Conservation (phyloP, 2,113 vertebrate genomes). For the Osmerus mordax region DNA sequence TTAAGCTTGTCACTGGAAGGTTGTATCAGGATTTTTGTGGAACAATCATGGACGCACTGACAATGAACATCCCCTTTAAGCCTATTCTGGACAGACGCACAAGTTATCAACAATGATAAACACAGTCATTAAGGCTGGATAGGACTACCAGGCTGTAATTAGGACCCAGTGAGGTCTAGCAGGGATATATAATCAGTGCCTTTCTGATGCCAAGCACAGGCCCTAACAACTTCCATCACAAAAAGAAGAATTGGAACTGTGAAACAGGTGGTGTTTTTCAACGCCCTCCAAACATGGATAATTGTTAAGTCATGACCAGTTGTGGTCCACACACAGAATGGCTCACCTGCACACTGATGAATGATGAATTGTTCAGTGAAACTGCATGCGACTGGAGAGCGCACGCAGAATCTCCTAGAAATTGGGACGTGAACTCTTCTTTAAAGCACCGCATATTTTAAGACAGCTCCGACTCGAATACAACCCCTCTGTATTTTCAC, state of each 20-base stretch:
- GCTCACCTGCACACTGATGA: background rate
- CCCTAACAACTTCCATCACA: slow-evolving; percentile 31
- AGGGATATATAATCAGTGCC: slow-evolving; percentile 61
- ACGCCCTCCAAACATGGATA: background rate
- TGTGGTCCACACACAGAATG: background rate
- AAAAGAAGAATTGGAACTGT: slow-evolving; percentile 28
- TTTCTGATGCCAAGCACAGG: slow-evolving; percentile 44
- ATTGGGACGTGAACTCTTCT: slow-evolving; percentile 44
- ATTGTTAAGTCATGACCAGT: too few species aligned
- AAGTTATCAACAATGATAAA: slow-evolving; percentile 58
- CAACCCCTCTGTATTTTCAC: slow-evolving; percentile 40
- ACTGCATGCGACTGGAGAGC: background rate
- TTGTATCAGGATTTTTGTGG: slow-evolving; percentile 33
- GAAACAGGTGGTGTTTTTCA: slow-evolving; percentile 32
- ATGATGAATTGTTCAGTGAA: too few species aligned
- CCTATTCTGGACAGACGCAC: slow-evolving; percentile 50
- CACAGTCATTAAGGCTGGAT: slow-evolving; percentile 61
- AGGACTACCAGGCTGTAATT: slow-evolving; percentile 56
- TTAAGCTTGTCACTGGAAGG: slow-evolving; percentile 49
- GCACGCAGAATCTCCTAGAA: slow-evolving; percentile 29
- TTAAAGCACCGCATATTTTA: slow-evolving; percentile 43
- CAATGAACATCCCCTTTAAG: slow-evolving; percentile 29
- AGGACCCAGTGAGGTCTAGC: slow-evolving; percentile 51
- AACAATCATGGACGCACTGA: slow-evolving; percentile 41
- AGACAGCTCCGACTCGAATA: slow-evolving; percentile 51